Evolutionary conservation across 2,888 invertebrate species (phyloP).

Genomic region (Theodoxus fluviatilis): DNA sequence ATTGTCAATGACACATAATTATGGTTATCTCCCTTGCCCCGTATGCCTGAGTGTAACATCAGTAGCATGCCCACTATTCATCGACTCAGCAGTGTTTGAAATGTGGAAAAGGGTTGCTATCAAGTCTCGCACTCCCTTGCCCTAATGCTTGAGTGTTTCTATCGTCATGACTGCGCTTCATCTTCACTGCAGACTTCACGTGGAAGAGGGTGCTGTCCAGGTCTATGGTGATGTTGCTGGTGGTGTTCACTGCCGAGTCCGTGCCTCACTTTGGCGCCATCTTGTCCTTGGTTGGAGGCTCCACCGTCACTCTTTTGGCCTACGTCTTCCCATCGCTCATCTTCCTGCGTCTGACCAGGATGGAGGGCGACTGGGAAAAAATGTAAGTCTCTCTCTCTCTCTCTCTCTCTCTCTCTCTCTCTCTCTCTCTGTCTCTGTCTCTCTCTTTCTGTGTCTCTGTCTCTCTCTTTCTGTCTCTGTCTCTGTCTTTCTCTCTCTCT

Average conservation of each 20-base stretch:
- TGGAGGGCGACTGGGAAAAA: conserved; percentile 67
- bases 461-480: no score
- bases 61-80: no score
- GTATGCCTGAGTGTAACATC: no score
- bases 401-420: neutral
- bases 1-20: no score
- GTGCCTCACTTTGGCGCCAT: conserved; percentile 86
- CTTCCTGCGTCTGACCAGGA: conserved; percentile 75
- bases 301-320: conserved; percentile 82
- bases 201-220: conserved; percentile 77
- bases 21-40: no score
- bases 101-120: no score
- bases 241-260: conserved; percentile 80
- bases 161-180: no score
- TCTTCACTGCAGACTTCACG: conserved; percentile 74
- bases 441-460: no score
- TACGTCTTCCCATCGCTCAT: conserved; percentile 85
- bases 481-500: no score
- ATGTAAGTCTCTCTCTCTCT: conserved; percentile 60
- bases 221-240: conserved; percentile 75
- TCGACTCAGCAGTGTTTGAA: no score
- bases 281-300: conserved; percentile 85
- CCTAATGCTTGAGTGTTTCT: no score
- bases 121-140: no score
- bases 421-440: neutral